Base-by-base conservation (phyloP, 2,113 vertebrate species). In the Zosterops borbonicus region DNA sequence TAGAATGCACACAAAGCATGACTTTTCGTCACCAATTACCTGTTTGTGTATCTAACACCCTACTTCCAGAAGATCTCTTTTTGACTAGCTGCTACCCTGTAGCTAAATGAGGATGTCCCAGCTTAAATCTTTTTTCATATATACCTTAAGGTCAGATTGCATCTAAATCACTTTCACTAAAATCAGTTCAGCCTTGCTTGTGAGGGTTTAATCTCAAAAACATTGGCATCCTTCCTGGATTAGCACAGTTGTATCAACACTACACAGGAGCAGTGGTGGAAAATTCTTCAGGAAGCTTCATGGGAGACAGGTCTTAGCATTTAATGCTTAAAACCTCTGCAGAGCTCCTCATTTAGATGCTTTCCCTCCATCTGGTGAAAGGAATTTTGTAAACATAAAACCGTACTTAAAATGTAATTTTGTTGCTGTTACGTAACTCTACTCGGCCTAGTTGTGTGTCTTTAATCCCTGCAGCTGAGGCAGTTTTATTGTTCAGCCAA, bases 401-500 rank as follows among this genome's bases (percentile, higher is more conserved):
- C 83, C 70, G 41, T 88, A 55, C 63, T 95, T 92, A 92, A 68
- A 77, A 53, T 1, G 7, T 85, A 71, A 91, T 88, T 87, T 90
- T 28, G 49, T 90, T 69, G 84, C 68, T 21, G 68, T 96, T 94
- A 84, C 6, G 0, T 94, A 96, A 96, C 76, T 78, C 82, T 7
- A 41, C 86, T 92, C 73, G 53, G 79, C 94, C 92, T 87, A 93
- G 83, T 87, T 97, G 86, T 1, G 29, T 25, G 83, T 27, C 55
- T 94, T 80, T 96, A 96, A 96, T 96, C 94, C 71, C 59, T n/a
- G 27, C 55, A 92, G 75, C 20, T 55, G 64, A 83, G 88, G 75
- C 42, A 87, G 63, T 81, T 92, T 71, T 49, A 53, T 41, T 6
- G 9, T 33, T 41, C 83, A 91, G 6, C 85, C 92, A 95, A 3